A percentile compares a stretch with the other conserved stretches of the same genome.
Evolutionary conservation across 53 echinoderm and acorn worm species (phyloP).

Genomic region (Temnopleurus reevesii): DNA sequence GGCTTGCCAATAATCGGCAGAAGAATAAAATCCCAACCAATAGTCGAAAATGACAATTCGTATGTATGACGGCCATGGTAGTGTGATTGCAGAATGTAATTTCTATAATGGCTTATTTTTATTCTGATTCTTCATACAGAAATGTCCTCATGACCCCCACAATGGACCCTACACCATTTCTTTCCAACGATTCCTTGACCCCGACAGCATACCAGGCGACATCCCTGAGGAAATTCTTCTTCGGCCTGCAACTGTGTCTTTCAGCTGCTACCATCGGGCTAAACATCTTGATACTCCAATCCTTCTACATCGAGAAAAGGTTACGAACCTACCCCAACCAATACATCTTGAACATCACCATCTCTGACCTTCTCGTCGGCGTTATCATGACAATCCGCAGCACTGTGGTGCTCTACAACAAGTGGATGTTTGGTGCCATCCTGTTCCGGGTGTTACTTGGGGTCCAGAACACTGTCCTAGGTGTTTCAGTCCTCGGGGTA

Average conservation of each 20-base stretch:
- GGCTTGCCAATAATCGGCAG: too few relatives aligned
- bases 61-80: too few relatives aligned
- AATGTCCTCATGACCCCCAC: too few relatives aligned
- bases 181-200: too few relatives aligned
- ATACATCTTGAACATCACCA: conserved; percentile 20
- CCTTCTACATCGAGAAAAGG: neutral
- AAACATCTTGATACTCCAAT: neutral
- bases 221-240: too few relatives aligned
- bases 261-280: neutral
- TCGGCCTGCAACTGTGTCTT: neutral
- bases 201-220: too few relatives aligned
- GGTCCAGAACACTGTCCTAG: neutral
- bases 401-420: neutral
- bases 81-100: too few relatives aligned
- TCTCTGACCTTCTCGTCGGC: neutral
- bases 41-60: too few relatives aligned
- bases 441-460: neutral
- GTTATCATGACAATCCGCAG: neutral
- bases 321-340: conserved; percentile 13
- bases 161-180: too few relatives aligned
- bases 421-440: neutral
- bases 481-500: conserved; percentile 18
- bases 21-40: too few relatives aligned
- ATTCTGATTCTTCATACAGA: too few relatives aligned
- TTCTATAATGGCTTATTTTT: too few relatives aligned